A percentile compares a stretch with the other conserved stretches of the same genome.
Conservation (phyloP, 64 coral and sea anemone species). For the Platygyra sinensis region DNA sequence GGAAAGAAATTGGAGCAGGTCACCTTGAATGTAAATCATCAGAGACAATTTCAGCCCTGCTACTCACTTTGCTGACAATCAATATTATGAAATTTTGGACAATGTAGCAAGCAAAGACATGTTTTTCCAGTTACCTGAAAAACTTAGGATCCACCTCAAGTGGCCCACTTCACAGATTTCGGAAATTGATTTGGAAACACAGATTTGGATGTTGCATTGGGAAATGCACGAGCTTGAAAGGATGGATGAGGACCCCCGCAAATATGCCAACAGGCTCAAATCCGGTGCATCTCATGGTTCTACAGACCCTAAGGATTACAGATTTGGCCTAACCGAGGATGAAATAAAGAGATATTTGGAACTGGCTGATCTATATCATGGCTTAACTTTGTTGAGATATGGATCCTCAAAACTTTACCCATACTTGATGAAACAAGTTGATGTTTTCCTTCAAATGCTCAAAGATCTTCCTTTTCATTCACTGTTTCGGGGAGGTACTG, state of each 20-base stretch:
- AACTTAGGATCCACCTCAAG: conserved; percentile 26
- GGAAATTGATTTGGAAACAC: conserved; percentile 40
- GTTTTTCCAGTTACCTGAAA: conserved; percentile 28
- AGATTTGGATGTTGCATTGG: conserved; percentile 70
- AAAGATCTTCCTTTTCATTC: too few species aligned
- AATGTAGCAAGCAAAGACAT: too few species aligned
- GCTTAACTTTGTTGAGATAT: too few species aligned
- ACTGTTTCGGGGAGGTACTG: too few species aligned
- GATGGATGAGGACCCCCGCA: conserved; percentile 51
- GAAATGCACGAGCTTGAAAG: conserved; percentile 49
- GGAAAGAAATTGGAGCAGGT: conserved; percentile 55
- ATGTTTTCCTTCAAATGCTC: too few species aligned
- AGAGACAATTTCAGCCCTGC: conserved; percentile 60
- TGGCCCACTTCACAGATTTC: conserved; percentile 42
- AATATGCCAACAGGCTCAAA: conserved; percentile 44
- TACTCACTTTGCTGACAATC: conserved; percentile 25
- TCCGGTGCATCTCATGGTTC: conserved; percentile 25
- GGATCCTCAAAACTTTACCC: too few species aligned
- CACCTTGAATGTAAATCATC: conserved; percentile 41
- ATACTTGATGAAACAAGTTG: too few species aligned
- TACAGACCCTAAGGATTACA: conserved; percentile 23
- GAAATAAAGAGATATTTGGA: too few species aligned
- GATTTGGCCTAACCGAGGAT: too few species aligned
- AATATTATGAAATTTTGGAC: conserved; percentile 37
- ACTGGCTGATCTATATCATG: too few species aligned